Percentiles rank a stretch among this genome's conserved stretches.
Evolutionary conservation across 2,888 invertebrate genomes (phyloP).

Genomic region (Omphaloscelis lunosa): DNA sequence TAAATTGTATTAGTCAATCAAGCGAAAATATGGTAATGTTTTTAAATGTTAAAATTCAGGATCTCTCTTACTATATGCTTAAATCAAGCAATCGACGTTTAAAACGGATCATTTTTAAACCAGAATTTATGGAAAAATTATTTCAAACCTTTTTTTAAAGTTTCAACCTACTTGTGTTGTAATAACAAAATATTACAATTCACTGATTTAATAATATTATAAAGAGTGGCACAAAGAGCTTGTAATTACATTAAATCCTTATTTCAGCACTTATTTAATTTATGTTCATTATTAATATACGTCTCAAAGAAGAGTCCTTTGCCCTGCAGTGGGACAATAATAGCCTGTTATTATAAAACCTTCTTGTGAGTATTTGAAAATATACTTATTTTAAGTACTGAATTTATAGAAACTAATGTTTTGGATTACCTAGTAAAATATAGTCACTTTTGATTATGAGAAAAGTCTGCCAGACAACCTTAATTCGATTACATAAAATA

Average conservation of each 20-base stretch:
- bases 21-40: not conserved
- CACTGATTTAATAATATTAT: too few species aligned
- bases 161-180: not conserved
- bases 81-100: not conserved
- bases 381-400: not conserved
- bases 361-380: not conserved
- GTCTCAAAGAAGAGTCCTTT: not conserved
- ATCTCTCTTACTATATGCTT: not conserved
- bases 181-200: not conserved
- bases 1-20: conserved; percentile 9
- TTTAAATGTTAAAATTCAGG: not conserved
- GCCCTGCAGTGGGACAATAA: not conserved
- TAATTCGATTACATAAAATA: not conserved
- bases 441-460: not conserved
- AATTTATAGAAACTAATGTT: not conserved
- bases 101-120: not conserved
- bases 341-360: not conserved
- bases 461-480: not conserved
- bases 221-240: not conserved
- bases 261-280: not conserved
- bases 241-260: not conserved
- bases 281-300: too few species aligned
- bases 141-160: not conserved
- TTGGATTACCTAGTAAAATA: not conserved
- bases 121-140: not conserved